Evolutionary conservation across 2,888 invertebrate genomes (phyloP).

Genomic region (Leptopilina drosophilae): DNA sequence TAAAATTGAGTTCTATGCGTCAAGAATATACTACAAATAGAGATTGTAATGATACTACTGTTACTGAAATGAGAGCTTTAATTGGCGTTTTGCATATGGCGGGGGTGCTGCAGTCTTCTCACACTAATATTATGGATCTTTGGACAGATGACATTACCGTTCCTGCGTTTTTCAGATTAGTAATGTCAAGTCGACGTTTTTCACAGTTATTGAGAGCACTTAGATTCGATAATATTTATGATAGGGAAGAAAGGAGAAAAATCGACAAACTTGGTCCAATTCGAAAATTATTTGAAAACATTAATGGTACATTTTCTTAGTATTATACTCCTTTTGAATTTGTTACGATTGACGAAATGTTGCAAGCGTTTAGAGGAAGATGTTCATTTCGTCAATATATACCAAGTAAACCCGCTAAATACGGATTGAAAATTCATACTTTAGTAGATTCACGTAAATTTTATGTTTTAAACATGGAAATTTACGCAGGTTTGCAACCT

Average conservation of each 20-base stretch:
- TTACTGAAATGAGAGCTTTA: not conserved
- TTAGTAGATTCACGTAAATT: conserved; percentile 51
- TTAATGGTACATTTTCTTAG: not conserved
- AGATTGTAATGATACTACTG: no score
- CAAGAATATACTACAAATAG: no score
- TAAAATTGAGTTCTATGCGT: no score
- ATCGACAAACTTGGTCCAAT: not conserved
- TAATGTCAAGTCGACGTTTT: not conserved
- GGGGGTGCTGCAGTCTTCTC: not conserved
- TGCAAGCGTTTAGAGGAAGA: conserved; percentile 46
- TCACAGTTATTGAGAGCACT: not conserved
- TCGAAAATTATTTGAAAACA: not conserved
- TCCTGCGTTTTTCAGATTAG: not conserved
- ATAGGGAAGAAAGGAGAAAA: not conserved
- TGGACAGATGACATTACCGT: not conserved
- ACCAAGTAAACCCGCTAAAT: conserved; percentile 46
- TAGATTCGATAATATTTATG: not conserved
- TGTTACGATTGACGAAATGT: conserved; percentile 47
- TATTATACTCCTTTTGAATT: no score
- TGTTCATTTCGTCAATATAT: conserved; percentile 47
- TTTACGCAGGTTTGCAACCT: conserved; percentile 64
- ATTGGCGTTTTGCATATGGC: not conserved
- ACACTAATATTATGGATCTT: not conserved
- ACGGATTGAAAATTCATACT: conserved; percentile 52
- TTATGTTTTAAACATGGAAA: conserved; percentile 60